These are phyloP conservation scores for Bradypodion ventrale DNA, from an alignment of 2,797 vertebrate species.

Conservation along the genomic window DNA sequence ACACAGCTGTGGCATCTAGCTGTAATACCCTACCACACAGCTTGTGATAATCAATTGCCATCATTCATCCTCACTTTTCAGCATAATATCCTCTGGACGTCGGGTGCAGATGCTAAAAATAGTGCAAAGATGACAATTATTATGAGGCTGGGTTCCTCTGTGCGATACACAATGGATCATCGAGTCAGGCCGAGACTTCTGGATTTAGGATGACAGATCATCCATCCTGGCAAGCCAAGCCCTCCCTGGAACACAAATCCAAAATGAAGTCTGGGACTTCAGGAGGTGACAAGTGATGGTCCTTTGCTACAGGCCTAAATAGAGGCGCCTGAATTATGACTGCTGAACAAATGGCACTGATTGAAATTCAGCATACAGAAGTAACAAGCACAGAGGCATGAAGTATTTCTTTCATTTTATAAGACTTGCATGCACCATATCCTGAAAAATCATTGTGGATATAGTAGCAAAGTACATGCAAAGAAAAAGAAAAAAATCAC, in stretches of 20 bases:
- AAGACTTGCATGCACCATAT: slow-evolving; percentile 1
- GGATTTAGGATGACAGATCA: not conserved
- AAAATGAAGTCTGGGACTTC: not conserved
- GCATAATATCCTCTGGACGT: slow-evolving; percentile 17
- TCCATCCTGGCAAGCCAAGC: not conserved
- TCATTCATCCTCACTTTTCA: slow-evolving; percentile 53
- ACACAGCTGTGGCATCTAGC: slow-evolving; percentile 57
- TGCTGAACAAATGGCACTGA: not conserved
- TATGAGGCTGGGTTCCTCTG: slow-evolving; percentile 16
- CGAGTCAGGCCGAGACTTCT: not conserved
- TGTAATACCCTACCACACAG: not conserved
- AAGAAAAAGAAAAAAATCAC: slow-evolving; percentile 7
- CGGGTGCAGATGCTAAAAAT: slow-evolving; percentile 20
- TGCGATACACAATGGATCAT: fast-evolving
- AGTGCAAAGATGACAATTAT: slow-evolving; percentile 23
- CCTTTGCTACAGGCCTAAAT: fast-evolving
- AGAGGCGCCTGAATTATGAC: not conserved
- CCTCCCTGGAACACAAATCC: not conserved
- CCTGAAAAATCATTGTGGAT: slow-evolving; percentile 15
- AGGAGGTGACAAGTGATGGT: not conserved
- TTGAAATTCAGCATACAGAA: slow-evolving; percentile 3
- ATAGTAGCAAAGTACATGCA: slow-evolving; percentile 13
- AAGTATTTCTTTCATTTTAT: slow-evolving; percentile 3
- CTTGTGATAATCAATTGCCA: slow-evolving; percentile 54
- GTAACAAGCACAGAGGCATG: not conserved